Evolutionary conservation across 2,797 vertebrate species (phyloP), one percentile per base, ranked within the genome.

Genomic region (Siniperca scherzeri): DNA sequence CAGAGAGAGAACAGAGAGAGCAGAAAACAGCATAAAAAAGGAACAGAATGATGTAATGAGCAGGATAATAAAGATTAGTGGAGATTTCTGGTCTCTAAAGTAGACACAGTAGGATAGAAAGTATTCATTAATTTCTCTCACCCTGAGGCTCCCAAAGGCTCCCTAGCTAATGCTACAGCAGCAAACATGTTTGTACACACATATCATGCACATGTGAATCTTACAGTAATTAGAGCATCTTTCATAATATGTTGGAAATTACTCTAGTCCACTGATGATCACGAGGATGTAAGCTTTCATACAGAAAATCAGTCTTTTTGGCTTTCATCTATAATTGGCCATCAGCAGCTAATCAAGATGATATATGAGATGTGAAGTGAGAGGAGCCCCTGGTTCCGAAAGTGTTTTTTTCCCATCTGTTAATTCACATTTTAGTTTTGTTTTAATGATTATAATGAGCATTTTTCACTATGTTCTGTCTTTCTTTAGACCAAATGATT

Each of bases 51-150:
- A 82, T 70, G 71, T 60, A 81, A 83, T 71, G 69, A 71, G 70
- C 46, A 14, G 68, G 66, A 80, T 84, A 55, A 84, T 77, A 67
- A 74, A 87, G 75, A 88, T 88, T 66, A 57, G 76, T 12, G 25
- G 27, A 74, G 81, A 67, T 78, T 77, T 89, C 46, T 57, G 60
- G 42, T 82, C 70, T 60, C 64, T 6, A 25, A 5, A 66, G 40
- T 21, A 69, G 38, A 61, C 40, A 40, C 64, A 56, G 61, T 8
- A 16, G 50, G 38, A 61, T n/a, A 30, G 22, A 60, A 86, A 81
- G 38, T 27, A 36, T 46, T 74, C 42, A 42, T 59, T 57, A 19
- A 67, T 66, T 70, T 72, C 42, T 56, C 14, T 55, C 8, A 40
- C 52, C 27, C 48, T 33, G 68, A 68, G 46, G 44, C 68, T 67